phyloP scores from a whole-genome alignment of 2,888 invertebrate species.

The Leptothorax acervorum region DNA sequence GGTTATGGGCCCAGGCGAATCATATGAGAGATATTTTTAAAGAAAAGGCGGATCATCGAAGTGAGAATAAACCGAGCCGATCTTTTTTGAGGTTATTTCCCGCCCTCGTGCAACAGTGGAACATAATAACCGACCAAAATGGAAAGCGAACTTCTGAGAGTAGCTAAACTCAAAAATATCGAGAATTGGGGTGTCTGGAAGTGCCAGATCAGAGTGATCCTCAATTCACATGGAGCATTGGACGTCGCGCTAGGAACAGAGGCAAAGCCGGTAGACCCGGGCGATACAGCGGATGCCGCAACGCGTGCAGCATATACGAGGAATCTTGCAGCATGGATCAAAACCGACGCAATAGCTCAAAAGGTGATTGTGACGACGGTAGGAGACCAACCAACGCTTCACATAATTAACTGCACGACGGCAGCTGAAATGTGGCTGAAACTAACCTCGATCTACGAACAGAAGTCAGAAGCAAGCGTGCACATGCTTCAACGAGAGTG shows the following conservation, averaged over 20 bases:
- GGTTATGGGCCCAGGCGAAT: too few relatives aligned
- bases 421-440: too few relatives aligned
- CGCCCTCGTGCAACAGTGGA: conserved; percentile 57
- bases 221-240: background rate
- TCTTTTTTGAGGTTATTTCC: background rate
- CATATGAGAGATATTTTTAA: too few relatives aligned
- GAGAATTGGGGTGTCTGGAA: conserved; percentile 67
- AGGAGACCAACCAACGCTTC: too few relatives aligned
- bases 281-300: background rate
- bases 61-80: too few relatives aligned
- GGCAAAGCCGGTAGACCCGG: background rate
- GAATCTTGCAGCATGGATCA: conserved; percentile 56
- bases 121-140: conserved; percentile 30
- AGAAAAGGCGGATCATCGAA: too few relatives aligned
- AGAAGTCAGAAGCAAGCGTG: too few relatives aligned
- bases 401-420: too few relatives aligned
- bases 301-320: background rate
- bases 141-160: conserved; percentile 57
- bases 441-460: too few relatives aligned
- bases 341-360: conserved; percentile 68
- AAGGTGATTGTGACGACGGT: too few relatives aligned
- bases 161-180: conserved; percentile 53
- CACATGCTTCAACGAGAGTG: too few relatives aligned
- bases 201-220: conserved; percentile 43
- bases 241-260: background rate